Conservation (phyloP, 2,113 vertebrate genomes). For the Taurulus bubalis region DNA sequence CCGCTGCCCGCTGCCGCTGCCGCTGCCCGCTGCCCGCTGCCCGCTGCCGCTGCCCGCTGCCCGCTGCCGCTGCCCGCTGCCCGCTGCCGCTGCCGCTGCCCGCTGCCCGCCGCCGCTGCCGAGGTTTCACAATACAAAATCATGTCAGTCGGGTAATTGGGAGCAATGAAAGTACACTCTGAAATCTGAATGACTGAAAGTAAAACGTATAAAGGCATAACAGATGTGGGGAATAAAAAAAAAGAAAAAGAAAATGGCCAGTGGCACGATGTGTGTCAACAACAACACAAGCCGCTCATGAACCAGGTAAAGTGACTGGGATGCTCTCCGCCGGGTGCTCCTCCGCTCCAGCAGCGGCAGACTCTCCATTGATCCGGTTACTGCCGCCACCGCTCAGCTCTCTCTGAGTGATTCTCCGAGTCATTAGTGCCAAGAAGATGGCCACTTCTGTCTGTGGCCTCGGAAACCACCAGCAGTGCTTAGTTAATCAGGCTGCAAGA, state of each 20-base stretch:
- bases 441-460: constrained; percentile 3
- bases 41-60: too few relatives aligned
- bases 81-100: too few relatives aligned
- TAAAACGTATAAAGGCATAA: not conserved
- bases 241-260: not conserved
- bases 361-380: constrained; percentile 71
- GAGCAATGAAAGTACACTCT: not conserved
- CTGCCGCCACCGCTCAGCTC: constrained; percentile 47
- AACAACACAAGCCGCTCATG: too few relatives aligned
- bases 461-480: not conserved
- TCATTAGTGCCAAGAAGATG: constrained; percentile 57
- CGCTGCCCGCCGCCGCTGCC: not conserved
- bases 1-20: not conserved
- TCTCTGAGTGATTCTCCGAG: constrained; percentile 38
- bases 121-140: not conserved
- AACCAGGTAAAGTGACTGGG: not conserved
- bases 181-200: not conserved
- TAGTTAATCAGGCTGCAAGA: not conserved
- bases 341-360: constrained; percentile 47
- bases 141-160: constrained; percentile 19
- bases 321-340: constrained; percentile 21
- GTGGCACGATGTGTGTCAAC: not conserved
- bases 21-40: too few relatives aligned
- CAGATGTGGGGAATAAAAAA: not conserved
- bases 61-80: too few relatives aligned